Evolutionary conservation across 2,888 invertebrate genomes (phyloP).

Genomic region (Drosophila seclusa): DNA sequence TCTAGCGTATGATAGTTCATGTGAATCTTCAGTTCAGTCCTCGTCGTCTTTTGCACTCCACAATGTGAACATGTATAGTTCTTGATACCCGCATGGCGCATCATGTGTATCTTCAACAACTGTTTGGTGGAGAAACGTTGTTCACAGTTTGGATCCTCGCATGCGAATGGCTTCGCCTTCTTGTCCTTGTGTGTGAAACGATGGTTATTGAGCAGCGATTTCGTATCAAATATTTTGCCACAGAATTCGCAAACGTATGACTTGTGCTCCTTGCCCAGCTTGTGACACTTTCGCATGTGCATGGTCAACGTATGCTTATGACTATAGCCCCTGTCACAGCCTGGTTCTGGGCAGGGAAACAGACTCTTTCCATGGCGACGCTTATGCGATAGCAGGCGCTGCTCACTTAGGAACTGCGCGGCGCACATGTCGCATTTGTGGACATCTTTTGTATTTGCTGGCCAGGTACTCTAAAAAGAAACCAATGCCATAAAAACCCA

Average conservation of each 20-base stretch:
- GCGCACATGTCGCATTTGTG: conserved; percentile 66
- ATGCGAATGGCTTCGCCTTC: conserved; percentile 66
- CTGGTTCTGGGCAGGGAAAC: conserved; percentile 65
- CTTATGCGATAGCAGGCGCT: conserved; percentile 66
- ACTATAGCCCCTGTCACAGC: conserved; percentile 71
- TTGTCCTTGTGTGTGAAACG: conserved; percentile 74
- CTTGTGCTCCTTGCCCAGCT: conserved; percentile 67
- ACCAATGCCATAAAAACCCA: neutral
- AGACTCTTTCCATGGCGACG: conserved; percentile 68
- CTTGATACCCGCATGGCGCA: conserved; percentile 83
- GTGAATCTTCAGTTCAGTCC: conserved; percentile 80
- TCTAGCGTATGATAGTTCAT: conserved; percentile 82
- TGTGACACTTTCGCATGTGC: conserved; percentile 75
- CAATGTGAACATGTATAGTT: conserved; percentile 81
- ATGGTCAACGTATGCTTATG: conserved; percentile 71
- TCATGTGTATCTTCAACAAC: conserved; percentile 78
- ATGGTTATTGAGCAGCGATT: conserved; percentile 72
- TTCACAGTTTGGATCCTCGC: conserved; percentile 63
- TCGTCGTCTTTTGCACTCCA: conserved; percentile 81
- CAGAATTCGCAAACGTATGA: conserved; percentile 79
- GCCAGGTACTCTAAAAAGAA: conserved; percentile 1
- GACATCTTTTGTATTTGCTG: neutral
- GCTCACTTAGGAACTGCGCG: conserved; percentile 55
- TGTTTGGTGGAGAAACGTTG: conserved; percentile 75
- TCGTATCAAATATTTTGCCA: conserved; percentile 75